phyloP scores from a whole-genome alignment of 2,888 invertebrate species.

The Sphinx pinastri region DNA sequence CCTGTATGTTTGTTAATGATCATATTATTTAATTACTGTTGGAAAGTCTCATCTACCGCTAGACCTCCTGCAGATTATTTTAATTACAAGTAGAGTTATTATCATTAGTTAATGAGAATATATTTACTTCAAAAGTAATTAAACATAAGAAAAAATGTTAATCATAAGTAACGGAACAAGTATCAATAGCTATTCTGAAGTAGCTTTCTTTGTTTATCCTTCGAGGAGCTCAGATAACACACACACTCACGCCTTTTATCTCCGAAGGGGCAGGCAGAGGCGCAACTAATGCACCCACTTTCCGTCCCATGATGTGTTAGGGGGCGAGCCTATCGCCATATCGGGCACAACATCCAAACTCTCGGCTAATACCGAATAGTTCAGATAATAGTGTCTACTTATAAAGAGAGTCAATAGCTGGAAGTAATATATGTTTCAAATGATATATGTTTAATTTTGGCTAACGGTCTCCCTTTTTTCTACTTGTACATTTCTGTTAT shows the following conservation, averaged over 20 bases:
- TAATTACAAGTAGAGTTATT: constrained; percentile 9
- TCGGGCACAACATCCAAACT: no score
- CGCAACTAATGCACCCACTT: no score
- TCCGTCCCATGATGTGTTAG: no score
- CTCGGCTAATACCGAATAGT: no score
- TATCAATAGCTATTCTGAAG: not conserved
- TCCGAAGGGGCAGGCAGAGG: no score
- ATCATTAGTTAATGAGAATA: not conserved
- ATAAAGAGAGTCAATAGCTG: no score
- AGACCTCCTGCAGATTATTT: constrained; percentile 20
- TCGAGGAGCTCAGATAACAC: no score
- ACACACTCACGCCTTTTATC: no score
- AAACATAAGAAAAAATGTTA: not conserved
- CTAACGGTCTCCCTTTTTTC: not conserved
- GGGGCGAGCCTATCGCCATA: no score
- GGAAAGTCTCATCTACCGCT: not conserved
- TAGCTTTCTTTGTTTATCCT: not conserved
- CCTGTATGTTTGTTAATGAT: constrained; percentile 2
- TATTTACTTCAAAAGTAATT: not conserved
- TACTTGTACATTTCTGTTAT: not conserved
- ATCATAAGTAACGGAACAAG: not conserved
- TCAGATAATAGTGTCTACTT: no score
- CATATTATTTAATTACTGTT: constrained; percentile 16
- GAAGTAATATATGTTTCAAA: no score
- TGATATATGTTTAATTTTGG: no score